Evolutionary conservation across 2,888 invertebrate species (phyloP).

Genomic region (Oscheius sp.): DNA sequence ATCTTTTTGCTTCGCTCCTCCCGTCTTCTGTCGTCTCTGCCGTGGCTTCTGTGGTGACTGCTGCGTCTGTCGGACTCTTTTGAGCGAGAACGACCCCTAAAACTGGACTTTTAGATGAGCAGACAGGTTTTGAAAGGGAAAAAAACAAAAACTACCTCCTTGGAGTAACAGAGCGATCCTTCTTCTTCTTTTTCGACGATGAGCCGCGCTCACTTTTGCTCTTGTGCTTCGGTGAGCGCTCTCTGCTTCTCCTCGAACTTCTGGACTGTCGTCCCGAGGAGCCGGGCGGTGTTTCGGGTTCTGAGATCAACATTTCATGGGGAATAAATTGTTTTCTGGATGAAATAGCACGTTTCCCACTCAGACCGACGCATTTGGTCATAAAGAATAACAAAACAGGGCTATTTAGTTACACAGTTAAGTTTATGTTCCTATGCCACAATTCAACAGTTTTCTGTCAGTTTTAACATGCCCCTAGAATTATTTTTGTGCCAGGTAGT

Average conservation of each 20-base stretch:
- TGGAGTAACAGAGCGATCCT: constrained; percentile 25
- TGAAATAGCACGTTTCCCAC: too few relatives aligned
- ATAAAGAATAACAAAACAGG: too few relatives aligned
- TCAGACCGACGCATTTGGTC: too few relatives aligned
- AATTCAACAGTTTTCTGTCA: too few relatives aligned
- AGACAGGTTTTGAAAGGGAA: background rate
- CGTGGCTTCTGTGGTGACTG: constrained; percentile 13
- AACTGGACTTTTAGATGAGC: background rate
- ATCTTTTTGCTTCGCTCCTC: constrained; percentile 5
- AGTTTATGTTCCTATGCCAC: too few relatives aligned
- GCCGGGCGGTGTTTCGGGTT: constrained; percentile 23
- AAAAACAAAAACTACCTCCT: constrained; percentile 16
- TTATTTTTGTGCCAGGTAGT: too few relatives aligned
- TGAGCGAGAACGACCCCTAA: constrained; percentile 8
- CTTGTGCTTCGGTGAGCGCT: constrained; percentile 9
- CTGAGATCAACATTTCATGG: background rate
- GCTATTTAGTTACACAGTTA: too few relatives aligned
- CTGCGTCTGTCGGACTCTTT: constrained; percentile 13
- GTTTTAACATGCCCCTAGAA: too few relatives aligned
- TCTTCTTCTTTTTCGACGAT: constrained; percentile 28
- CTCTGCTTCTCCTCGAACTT: constrained; percentile 21
- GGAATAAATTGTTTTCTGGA: too few relatives aligned
- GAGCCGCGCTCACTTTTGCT: constrained; percentile 4
- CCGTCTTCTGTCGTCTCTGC: constrained; percentile 5
- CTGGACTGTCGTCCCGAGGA: constrained; percentile 31